Conservation (phyloP, 2,888 invertebrate genomes). For the Agrochola macilenta region DNA sequence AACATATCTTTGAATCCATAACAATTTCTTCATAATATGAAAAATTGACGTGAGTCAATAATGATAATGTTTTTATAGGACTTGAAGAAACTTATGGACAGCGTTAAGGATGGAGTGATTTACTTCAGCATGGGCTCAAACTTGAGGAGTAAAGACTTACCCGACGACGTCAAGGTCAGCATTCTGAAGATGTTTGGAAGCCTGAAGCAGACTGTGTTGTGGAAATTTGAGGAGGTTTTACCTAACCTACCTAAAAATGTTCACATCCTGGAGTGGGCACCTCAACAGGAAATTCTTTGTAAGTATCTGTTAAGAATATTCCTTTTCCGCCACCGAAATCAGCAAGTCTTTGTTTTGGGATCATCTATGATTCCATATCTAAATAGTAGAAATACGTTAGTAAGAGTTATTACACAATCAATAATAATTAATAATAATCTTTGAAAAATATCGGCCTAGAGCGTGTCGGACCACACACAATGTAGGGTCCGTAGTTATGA, state of each 20-base stretch:
- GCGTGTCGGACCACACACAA: too few species aligned
- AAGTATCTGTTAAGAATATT: conserved; percentile 24
- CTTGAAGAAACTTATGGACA: conserved; percentile 82
- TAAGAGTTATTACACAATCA: background rate
- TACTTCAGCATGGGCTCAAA: conserved; percentile 89
- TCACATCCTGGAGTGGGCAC: conserved; percentile 83
- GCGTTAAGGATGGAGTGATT: conserved; percentile 83
- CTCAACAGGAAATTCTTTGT: conserved; percentile 72
- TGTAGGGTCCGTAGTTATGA: too few species aligned
- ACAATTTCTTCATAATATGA: too few species aligned
- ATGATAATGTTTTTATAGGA: conserved; percentile 69
- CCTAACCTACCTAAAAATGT: conserved; percentile 81
- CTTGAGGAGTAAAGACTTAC: conserved; percentile 78
- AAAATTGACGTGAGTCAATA: too few species aligned
- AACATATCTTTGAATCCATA: too few species aligned
- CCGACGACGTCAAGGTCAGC: conserved; percentile 72
- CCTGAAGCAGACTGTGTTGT: conserved; percentile 86
- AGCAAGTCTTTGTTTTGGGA: background rate
- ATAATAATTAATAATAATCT: background rate
- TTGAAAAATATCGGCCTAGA: background rate
- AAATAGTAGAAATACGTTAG: too few species aligned
- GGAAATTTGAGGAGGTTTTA: conserved; percentile 84
- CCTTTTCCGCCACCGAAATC: background rate
- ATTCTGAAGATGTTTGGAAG: conserved; percentile 80
- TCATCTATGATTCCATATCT: background rate